phyloP scores from a whole-genome alignment of 37 sponge, comb jelly and placozoan species.

The Mnemiopsis leidyi region DNA sequence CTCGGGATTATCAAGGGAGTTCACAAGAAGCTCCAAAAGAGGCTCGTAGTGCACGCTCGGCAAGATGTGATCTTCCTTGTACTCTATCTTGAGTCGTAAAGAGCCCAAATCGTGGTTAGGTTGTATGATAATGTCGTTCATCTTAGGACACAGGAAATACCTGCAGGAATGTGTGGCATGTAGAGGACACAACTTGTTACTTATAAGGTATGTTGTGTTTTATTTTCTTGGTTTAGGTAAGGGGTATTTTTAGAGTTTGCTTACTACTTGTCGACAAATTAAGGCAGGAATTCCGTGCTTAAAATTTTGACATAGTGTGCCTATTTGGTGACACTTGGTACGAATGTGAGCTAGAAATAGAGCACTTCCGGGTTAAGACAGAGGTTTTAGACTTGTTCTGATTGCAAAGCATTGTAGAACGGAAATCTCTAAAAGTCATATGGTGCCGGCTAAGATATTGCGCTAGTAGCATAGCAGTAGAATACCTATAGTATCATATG shows the following conservation, averaged over 20 bases:
- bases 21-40: slow-evolving; percentile 1
- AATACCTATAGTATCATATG: too few species aligned
- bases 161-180: neutral
- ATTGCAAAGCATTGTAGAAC: too few species aligned
- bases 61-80: slow-evolving; percentile 47
- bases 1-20: neutral
- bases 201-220: too few species aligned
- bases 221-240: neutral
- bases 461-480: too few species aligned
- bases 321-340: neutral
- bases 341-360: neutral
- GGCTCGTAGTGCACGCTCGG: slow-evolving; percentile 4
- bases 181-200: neutral
- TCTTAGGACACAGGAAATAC: slow-evolving; percentile 61
- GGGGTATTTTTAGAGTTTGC: neutral
- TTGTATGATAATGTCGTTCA: slow-evolving; percentile 13
- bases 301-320: neutral
- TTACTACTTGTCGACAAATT: neutral
- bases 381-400: too few species aligned
- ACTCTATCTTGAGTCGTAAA: slow-evolving; percentile 20
- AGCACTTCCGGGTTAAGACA: too few species aligned
- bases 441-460: too few species aligned
- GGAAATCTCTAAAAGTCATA: too few species aligned
- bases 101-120: slow-evolving; percentile 63
- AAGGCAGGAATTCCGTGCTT: neutral